Base-by-base conservation (phyloP, 1,140 invertebrate genomes). In the Panulirus ornatus region DNA sequence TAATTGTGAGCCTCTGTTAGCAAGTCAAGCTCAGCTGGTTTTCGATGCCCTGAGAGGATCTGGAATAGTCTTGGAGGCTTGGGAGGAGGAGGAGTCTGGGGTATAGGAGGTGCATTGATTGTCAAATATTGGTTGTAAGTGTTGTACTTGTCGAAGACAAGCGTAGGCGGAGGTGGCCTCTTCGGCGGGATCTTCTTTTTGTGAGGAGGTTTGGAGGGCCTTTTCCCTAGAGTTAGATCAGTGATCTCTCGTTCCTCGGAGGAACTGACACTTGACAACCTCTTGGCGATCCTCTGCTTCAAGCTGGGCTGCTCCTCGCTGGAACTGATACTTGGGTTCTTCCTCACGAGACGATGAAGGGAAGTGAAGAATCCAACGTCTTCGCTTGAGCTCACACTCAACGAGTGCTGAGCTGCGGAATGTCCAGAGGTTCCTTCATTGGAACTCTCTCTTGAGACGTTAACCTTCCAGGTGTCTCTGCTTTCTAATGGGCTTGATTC, bases 51-150 rank as follows among this genome's bases (percentile, higher is more conserved):
- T 40, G 88, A 83, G 3, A 89, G 88, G 34, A 91, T 89, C 81
- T 91, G 91, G 58, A 91, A 91, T 1, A 91, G 70, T 16, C 91
- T 84, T 34, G 91, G 91, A 19, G 91, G 91, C 71, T 91, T 91
- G 8, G 91, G 91, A 19, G 91, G 91, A 19, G 86, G 86, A 14
- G 91, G 83, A 9, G 88, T 85, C 42, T 84, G 66, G 19, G 91
- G 86, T 5, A 66, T 47, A 34, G 79, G 27, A 14, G 66, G 19
- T 22, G 58, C 22, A 36, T 83, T 81, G 14, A 47, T 42, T 22
- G 51, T 38, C 19, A 89, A 47, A 44, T 84, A 89, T 9, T 84
- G 88, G 38, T 42, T 58, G 88, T 89, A 89, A 34, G 38, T 83
- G 66, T 75, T 89, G 70, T 84, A 70, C 47, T 84, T 89, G 3